These are phyloP conservation scores for Chloroceryle amazona DNA, from an alignment of 2,797 vertebrate species.

Conservation along the genomic window DNA sequence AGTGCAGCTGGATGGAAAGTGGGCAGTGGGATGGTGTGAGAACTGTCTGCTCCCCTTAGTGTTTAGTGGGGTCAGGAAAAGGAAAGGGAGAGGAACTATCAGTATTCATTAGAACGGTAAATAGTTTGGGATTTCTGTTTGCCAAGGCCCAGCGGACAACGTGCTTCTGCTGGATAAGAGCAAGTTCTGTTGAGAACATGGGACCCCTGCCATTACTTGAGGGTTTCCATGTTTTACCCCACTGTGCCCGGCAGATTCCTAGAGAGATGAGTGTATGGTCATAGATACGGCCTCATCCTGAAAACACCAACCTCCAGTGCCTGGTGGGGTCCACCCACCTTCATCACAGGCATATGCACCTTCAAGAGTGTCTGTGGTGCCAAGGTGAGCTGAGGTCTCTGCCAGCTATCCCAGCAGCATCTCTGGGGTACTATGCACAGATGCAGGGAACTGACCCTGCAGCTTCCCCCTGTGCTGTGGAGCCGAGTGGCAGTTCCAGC, in stretches of 20 bases:
- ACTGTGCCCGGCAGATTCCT: neutral
- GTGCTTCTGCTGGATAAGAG: neutral
- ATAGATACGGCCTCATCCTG: neutral
- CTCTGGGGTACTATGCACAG: neutral
- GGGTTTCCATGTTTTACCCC: neutral
- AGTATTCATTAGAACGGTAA: neutral
- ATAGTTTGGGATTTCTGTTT: neutral
- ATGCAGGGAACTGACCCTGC: neutral
- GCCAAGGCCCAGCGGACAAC: neutral
- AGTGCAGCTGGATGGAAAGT: neutral
- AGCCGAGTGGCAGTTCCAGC: accelerated
- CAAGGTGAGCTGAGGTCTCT: neutral
- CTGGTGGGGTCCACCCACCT: neutral
- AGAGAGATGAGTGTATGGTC: neutral
- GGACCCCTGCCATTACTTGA: accelerated
- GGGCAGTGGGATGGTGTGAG: accelerated
- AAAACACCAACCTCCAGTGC: neutral
- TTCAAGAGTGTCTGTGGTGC: neutral
- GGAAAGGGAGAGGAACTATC: neutral
- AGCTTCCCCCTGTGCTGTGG: neutral
- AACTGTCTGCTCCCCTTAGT: neutral
- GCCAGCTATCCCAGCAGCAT: neutral
- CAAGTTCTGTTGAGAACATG: neutral
- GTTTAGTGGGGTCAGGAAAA: neutral
- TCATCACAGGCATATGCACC: neutral